These are phyloP conservation scores for Homalodisca vitripennis DNA, from an alignment of 1,140 invertebrate species.

Conservation along the genomic window DNA sequence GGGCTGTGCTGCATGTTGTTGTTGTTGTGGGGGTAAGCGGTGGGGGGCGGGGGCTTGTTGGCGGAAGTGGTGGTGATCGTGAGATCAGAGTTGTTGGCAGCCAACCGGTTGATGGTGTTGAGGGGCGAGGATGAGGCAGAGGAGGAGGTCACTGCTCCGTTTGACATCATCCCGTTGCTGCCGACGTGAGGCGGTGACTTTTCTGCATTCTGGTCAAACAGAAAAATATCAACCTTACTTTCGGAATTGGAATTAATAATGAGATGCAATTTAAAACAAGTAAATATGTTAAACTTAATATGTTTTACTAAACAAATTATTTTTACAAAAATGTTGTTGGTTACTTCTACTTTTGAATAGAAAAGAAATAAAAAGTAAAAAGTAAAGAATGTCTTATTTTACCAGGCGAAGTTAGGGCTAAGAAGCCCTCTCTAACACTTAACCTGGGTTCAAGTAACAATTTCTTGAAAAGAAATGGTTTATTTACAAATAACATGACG, in stretches of 20 bases:
- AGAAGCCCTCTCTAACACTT: too few relatives aligned
- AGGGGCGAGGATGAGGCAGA: constrained; percentile 47
- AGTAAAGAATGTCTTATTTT: too few relatives aligned
- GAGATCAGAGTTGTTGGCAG: constrained; percentile 72
- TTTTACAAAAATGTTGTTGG: too few relatives aligned
- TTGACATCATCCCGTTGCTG: constrained; percentile 25
- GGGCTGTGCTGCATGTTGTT: constrained; percentile 37
- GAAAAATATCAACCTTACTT: background rate
- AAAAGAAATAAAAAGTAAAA: too few relatives aligned
- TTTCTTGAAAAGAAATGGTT: too few relatives aligned
- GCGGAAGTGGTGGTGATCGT: constrained; percentile 69
- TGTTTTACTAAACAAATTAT: too few relatives aligned
- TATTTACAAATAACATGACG: too few relatives aligned
- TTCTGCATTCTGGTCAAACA: constrained; percentile 17
- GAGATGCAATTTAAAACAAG: too few relatives aligned
- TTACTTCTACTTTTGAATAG: too few relatives aligned
- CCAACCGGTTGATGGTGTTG: constrained; percentile 60
- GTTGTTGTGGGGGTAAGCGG: background rate
- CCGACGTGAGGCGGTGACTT: constrained; percentile 30
- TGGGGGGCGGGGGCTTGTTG: constrained; percentile 17
- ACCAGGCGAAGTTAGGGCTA: too few relatives aligned
- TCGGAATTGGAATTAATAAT: background rate
- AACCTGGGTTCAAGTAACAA: too few relatives aligned
- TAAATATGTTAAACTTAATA: too few relatives aligned
- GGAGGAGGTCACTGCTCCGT: constrained; percentile 29